Percentiles rank a stretch among this genome's conserved stretches.
phyloP scores from a whole-genome alignment of 2,888 invertebrate genomes.

The Agriopis leucophaearia region DNA sequence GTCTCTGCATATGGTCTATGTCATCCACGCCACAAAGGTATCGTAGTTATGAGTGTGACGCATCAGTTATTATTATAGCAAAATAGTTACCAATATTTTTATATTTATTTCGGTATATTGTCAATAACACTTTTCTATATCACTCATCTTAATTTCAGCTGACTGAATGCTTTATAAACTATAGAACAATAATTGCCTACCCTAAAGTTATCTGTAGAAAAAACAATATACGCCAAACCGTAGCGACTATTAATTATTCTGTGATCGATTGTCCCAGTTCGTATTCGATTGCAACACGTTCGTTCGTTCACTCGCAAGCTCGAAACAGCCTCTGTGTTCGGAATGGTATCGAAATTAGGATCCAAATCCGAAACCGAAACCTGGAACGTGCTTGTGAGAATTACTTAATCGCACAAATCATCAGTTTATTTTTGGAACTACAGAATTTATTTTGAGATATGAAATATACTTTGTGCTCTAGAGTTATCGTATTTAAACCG shows the following conservation, averaged over 20 bases:
- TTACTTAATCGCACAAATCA: background rate
- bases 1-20: no score
- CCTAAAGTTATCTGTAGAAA: constrained; percentile 7
- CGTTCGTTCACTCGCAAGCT: constrained; percentile 28
- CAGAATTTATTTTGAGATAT: no score
- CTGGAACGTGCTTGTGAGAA: constrained; percentile 5
- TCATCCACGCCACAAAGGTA: no score
- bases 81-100: background rate
- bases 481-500: no score
- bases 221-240: background rate
- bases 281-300: constrained; percentile 40
- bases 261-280: constrained; percentile 29
- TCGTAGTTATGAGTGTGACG: no score
- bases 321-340: constrained; percentile 12
- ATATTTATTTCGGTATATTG: background rate
- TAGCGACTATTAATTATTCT: constrained; percentile 3
- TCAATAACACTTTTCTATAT: constrained; percentile 1
- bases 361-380: constrained; percentile 1
- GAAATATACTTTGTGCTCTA: no score
- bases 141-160: constrained; percentile 5
- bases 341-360: constrained; percentile 17
- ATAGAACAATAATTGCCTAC: background rate
- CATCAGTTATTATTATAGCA: background rate
- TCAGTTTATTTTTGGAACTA: background rate
- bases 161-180: constrained; percentile 7